Evolutionary conservation across 2,888 invertebrate species (phyloP), one percentile per base, ranked within the genome.

Genomic region (Litoditis marina): DNA sequence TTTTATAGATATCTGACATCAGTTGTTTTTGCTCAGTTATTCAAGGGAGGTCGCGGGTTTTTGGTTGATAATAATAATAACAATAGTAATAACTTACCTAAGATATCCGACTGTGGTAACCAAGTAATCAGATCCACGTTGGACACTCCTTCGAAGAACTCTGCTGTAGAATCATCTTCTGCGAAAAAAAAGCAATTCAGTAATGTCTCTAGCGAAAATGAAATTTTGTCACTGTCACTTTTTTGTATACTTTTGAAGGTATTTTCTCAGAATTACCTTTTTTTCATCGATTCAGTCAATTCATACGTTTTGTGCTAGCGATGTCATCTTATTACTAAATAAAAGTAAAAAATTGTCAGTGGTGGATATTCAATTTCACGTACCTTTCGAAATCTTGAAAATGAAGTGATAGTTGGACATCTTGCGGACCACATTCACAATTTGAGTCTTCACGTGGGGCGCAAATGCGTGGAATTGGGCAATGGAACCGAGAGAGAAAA

Each of bases 91-190:
- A 2, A 27, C 2, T 28, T 57, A 39, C 76, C 78, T 8, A 80
- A 60, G n/a, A 80, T 47, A 60, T 79, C 80, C 11, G 68, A 69
- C 65, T 80, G 80, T 16, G 79, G 79, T 8, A 78, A 60, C 80
- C 80, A 80, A 13, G 65, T 50, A 16, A 77, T 72, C 11, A 79
- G 42, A 36, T 79, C 76, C 31, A 79, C 65, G 54, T 80, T 80
- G 6, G 53, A 19, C 28, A 78, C 60, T 13, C 58, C 61, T 19
- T 53, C n/a, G n/a, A 72, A 60, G 16, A 73, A 44, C n/a, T 63
- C 46, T 8, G 31, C 32, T 7, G 73, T 74, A 22, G 69, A 65
- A 8, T 51, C 56, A 58, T 80, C 79, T 11, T 67, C 69, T 62
- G 50, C 13, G 55, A 56, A 30, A 42, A 5, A 22, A 16, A n/a